Percentiles rank a stretch among this genome's conserved stretches.
phyloP scores from a whole-genome alignment of 2,113 vertebrate species.

The Ranitomeya variabilis region DNA sequence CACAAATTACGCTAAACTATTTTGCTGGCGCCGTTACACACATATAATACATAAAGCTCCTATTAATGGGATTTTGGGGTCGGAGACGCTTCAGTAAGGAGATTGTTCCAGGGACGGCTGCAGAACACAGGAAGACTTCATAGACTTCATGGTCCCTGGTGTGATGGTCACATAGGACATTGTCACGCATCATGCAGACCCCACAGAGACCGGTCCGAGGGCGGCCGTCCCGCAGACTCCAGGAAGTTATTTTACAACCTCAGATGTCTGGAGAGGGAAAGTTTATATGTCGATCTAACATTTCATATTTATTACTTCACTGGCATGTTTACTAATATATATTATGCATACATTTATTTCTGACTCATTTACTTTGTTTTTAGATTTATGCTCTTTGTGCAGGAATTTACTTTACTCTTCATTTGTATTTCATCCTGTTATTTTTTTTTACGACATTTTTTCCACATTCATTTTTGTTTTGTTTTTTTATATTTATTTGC shows the following conservation, averaged over 20 bases:
- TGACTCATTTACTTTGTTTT: too few species aligned
- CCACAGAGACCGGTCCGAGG: not conserved
- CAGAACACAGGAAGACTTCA: constrained; percentile 28
- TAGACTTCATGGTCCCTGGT: constrained; percentile 23
- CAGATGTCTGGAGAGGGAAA: constrained; percentile 1
- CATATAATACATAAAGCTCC: not conserved
- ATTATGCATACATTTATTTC: not conserved
- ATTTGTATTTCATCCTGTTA: too few species aligned
- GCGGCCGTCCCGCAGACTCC: not conserved
- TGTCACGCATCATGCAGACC: not conserved
- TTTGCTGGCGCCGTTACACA: not conserved
- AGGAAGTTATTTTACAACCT: not conserved
- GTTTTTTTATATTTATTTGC: too few species aligned
- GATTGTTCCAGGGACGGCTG: not conserved
- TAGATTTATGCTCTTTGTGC: too few species aligned
- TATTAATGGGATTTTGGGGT: not conserved
- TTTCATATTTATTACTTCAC: too few species aligned
- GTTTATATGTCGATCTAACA: not conserved
- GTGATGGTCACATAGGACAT: not conserved
- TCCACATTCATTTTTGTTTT: too few species aligned
- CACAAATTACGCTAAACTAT: constrained; percentile 15
- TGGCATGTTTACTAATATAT: not conserved
- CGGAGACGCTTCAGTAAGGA: not conserved
- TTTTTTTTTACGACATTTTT: too few species aligned
- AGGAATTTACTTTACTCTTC: too few species aligned